Base-by-base conservation (phyloP, 2,888 invertebrate species). In the Malthinus seriepunctatus region DNA sequence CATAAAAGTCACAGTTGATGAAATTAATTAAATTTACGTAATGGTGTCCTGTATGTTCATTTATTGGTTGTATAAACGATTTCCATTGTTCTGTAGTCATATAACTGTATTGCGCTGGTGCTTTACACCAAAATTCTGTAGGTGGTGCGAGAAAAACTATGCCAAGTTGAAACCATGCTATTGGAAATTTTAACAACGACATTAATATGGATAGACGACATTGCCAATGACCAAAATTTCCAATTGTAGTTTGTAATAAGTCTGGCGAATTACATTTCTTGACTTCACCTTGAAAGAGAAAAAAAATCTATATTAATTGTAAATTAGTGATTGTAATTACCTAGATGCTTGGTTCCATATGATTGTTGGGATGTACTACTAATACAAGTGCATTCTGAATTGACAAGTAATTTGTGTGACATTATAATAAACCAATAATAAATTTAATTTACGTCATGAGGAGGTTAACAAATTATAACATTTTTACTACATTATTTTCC, bases 101-200 rank as follows among this genome's bases (percentile, higher is more conserved):
- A 59, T 70, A 66, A 35, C 57, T 57, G 61, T 71, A 73, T 45
- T 70, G 64, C 7, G 67, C 34, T 54, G 71, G 66, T 80, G 71
- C 62, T 64, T 68, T 69, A 56, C 86, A 86, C 83, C 84, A 85
- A 70, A 84, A 86, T 12, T 82, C 78, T 66, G 84, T 83, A 1
- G 82, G 81, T 11, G 86, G 86, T 9, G 86, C 85, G 71, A 86
- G 77, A 68, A 86, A 85, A 59, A 86, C 80, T 56, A 86, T 85
- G 59, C 84, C 84, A 51, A 86, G 73, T 71, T 86, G 86, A 69
- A 84, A 84, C 86, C 86, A 86, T 33, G 84, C 84, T 12, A 81
- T 80, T 0, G 86, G 84, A 39, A 86, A 73, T 69, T 85, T 86
- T 33, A 86, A 67, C 34, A 86, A 67, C 1, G 84, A 79, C 83